Conservation (phyloP, 2,113 vertebrate species). For the Bubalus kerabau region DNA sequence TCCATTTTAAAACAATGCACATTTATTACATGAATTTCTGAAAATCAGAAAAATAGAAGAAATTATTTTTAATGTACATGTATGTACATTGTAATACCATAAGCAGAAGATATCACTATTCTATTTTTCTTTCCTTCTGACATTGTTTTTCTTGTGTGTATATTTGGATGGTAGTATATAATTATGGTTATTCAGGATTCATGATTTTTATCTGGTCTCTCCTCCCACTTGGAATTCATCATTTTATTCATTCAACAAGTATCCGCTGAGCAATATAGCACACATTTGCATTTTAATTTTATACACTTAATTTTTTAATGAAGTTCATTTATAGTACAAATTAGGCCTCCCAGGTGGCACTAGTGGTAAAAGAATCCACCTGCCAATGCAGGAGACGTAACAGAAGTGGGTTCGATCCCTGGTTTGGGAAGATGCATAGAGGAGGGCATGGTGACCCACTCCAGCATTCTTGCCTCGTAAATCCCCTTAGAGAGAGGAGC, state of each 20-base stretch:
- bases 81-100: not conserved
- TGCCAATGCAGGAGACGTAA: not conserved
- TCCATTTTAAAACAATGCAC: not conserved
- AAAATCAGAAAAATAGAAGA: conserved; percentile 15
- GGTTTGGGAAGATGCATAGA: not conserved
- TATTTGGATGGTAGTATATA: not conserved
- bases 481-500: not conserved
- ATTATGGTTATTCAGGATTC: not conserved
- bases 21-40: not conserved
- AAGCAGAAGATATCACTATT: not conserved
- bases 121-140: not conserved
- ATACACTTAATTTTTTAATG: not conserved
- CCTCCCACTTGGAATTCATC: not conserved
- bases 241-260: not conserved
- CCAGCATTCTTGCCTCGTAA: not conserved
- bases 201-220: not conserved
- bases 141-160: not conserved
- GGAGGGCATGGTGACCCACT: not conserved
- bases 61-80: not conserved
- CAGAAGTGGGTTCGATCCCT: not conserved
- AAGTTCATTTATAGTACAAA: not conserved
- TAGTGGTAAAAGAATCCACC: not conserved
- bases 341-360: not conserved
- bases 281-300: not conserved
- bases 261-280: not conserved